Evolutionary conservation across 2,797 vertebrate genomes (phyloP), one percentile per base, ranked within the genome.

Genomic region (Gambusia yucatana): DNA sequence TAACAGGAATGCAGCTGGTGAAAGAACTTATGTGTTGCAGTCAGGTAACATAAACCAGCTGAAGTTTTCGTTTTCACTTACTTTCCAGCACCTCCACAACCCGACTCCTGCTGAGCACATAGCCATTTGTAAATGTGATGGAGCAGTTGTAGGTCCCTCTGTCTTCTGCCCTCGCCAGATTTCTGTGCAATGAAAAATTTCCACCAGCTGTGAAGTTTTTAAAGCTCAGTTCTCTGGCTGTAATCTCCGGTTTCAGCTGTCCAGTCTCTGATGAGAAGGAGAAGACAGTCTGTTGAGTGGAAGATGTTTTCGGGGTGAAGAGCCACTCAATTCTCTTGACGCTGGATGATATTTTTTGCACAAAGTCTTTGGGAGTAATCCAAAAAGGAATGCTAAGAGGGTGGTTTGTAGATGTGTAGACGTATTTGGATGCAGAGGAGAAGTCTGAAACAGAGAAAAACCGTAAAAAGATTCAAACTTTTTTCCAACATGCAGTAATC

Each of bases 21-120:
- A 50, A 22, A 22, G 48, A 50, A 22, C 2, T 3, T 52, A 2
- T 52, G 22, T 52, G 7, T 52, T 52, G 50, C 22, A 25, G 25
- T 9, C 50, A 52, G 25, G 22, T 52, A 3, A 25, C 50, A 52
- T 25, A 25, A 44, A 61, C 28, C n/a, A 69, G 48, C 8, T 13
- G 6, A 59, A 59, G 30, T 10, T 48, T 48, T 39, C 17, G 5
- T 25, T 47, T 33, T 14, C 22, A 89, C 95, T 91, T 84, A 96
- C 96, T 83, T 55, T 91, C 72, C 79, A 96, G 77, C 72, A 95
- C 86, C n/a, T 95, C 74, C 47, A 96, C 82, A 0, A 16, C 39
- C 0, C 94, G 77, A 5, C 20, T 84, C 2, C 77, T 89, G 0
- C 0, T 48, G 65, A 94, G 69, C 7, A 0, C 75, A 6, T 0